Evolutionary conservation across 2,888 invertebrate species (phyloP).

Genomic region (Smittia aterrima): DNA sequence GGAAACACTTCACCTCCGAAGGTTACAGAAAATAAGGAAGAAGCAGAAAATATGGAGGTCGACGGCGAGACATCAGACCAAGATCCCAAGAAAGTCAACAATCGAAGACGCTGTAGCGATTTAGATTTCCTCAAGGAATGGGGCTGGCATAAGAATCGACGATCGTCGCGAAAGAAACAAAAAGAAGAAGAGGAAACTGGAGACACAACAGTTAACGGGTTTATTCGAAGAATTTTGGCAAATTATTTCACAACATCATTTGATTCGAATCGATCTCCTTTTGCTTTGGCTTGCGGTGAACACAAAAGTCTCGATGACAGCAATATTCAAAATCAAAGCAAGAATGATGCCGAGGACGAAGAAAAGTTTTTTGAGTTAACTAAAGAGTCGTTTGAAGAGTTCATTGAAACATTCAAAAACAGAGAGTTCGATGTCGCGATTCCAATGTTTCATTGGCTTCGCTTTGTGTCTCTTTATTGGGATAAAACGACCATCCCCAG

Average conservation of each 20-base stretch:
- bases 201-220: conserved; percentile 48
- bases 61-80: conserved; percentile 43
- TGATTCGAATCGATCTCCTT: conserved; percentile 20
- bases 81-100: conserved; percentile 44
- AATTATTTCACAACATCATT: conserved; percentile 47
- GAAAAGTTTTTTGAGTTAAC: conserved; percentile 45
- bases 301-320: neutral
- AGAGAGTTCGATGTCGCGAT: conserved; percentile 46
- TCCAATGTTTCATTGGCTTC: conserved; percentile 47
- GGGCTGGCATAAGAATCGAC: conserved; percentile 65
- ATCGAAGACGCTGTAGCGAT: conserved; percentile 67
- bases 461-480: conserved; percentile 47
- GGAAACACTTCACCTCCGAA: neutral
- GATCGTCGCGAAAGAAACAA: conserved; percentile 48
- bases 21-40: neutral
- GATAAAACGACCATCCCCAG: conserved; percentile 44
- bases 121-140: conserved; percentile 71
- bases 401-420: conserved; percentile 35
- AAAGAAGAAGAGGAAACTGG: conserved; percentile 44
- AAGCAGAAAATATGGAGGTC: conserved; percentile 36
- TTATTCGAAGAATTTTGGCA: conserved; percentile 46
- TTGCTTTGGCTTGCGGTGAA: neutral
- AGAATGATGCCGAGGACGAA: conserved; percentile 46
- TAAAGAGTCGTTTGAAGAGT: conserved; percentile 27
- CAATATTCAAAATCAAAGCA: conserved; percentile 41